phyloP scores from a whole-genome alignment of 1,140 invertebrate genomes.

The Lasaia peninsularis region DNA sequence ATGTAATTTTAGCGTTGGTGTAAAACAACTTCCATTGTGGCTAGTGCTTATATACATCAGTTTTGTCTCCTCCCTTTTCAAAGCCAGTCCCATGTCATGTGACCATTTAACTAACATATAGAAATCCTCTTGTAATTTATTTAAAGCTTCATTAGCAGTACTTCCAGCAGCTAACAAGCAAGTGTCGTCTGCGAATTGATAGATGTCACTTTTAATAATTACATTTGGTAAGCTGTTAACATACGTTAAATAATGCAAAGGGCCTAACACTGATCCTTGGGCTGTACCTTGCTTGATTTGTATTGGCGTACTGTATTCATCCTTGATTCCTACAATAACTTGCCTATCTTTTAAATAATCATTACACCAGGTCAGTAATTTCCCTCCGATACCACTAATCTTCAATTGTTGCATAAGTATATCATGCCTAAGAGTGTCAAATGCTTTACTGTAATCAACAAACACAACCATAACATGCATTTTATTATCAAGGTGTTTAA shows the following conservation, averaged over 20 bases:
- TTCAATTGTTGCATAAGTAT: background rate
- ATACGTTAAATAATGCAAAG: slow-evolving; percentile 25
- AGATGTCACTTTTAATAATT: slow-evolving; percentile 18
- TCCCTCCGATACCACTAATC: background rate
- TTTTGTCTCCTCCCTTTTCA: slow-evolving; percentile 28
- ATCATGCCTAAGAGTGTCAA: background rate
- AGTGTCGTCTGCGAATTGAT: slow-evolving; percentile 32
- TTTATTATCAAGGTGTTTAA: slow-evolving; percentile 22
- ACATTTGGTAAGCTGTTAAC: slow-evolving; percentile 23
- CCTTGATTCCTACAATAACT: no score
- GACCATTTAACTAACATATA: slow-evolving; percentile 24
- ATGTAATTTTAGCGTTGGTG: slow-evolving; percentile 14
- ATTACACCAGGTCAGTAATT: slow-evolving; percentile 7
- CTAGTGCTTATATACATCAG: slow-evolving; percentile 24
- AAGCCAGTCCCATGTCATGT: slow-evolving; percentile 25
- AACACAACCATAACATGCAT: slow-evolving; percentile 14
- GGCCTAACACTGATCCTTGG: slow-evolving; percentile 30
- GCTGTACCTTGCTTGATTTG: slow-evolving; percentile 20
- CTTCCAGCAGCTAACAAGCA: slow-evolving; percentile 21
- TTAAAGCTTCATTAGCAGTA: slow-evolving; percentile 2
- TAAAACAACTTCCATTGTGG: slow-evolving; percentile 15
- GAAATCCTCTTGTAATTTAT: background rate
- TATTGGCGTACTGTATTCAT: slow-evolving; percentile 4
- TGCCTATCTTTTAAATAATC: slow-evolving; percentile 10
- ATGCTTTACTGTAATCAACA: slow-evolving; percentile 10